Percentiles rank a stretch among this genome's conserved stretches.
Evolutionary conservation across 2,113 vertebrate genomes (phyloP).

Genomic region (Speoplatyrhinus poulsoni): DNA sequence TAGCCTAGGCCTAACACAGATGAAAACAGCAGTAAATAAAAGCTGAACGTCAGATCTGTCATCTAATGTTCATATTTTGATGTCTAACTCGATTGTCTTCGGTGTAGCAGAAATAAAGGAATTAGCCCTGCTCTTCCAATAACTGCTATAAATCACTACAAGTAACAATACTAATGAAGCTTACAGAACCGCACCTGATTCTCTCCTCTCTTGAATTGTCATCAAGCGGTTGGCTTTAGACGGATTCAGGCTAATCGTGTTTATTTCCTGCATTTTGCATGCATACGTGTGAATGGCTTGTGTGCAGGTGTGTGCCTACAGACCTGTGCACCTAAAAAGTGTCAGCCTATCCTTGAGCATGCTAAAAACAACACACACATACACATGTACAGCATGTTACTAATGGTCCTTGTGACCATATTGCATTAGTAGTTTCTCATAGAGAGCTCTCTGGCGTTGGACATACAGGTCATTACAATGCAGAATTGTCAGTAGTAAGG

Average conservation of each 20-base stretch:
- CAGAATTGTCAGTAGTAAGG: slow-evolving; percentile 20
- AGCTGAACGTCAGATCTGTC: too few relatives aligned
- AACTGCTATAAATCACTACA: too few relatives aligned
- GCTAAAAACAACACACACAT: slow-evolving; percentile 8
- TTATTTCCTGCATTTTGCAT: slow-evolving; percentile 41
- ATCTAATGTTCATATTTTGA: too few relatives aligned
- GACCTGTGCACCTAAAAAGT: slow-evolving; percentile 3
- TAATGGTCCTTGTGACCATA: slow-evolving; percentile 19
- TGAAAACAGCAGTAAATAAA: too few relatives aligned
- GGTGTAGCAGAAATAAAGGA: too few relatives aligned
- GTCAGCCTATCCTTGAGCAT: slow-evolving; percentile 39
- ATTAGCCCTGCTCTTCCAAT: too few relatives aligned
- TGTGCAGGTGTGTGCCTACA: slow-evolving; percentile 24
- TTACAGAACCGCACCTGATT: slow-evolving; percentile 51
- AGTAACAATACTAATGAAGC: not conserved
- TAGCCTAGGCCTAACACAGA: too few relatives aligned
- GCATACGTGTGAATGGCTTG: slow-evolving; percentile 30
- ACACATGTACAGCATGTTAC: slow-evolving; percentile 21
- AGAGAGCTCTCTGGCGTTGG: slow-evolving; percentile 16
- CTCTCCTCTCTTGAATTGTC: slow-evolving; percentile 53
- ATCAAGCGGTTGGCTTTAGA: slow-evolving; percentile 61
- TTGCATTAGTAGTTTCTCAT: slow-evolving; percentile 29
- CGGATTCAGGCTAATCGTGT: slow-evolving; percentile 31
- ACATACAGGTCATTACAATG: slow-evolving; percentile 39
- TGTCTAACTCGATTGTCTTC: too few relatives aligned